A percentile compares a stretch with the other conserved stretches of the same genome.
phyloP scores from a whole-genome alignment of 37 sponge, comb jelly and placozoan species.

The Mnemiopsis leidyi region DNA sequence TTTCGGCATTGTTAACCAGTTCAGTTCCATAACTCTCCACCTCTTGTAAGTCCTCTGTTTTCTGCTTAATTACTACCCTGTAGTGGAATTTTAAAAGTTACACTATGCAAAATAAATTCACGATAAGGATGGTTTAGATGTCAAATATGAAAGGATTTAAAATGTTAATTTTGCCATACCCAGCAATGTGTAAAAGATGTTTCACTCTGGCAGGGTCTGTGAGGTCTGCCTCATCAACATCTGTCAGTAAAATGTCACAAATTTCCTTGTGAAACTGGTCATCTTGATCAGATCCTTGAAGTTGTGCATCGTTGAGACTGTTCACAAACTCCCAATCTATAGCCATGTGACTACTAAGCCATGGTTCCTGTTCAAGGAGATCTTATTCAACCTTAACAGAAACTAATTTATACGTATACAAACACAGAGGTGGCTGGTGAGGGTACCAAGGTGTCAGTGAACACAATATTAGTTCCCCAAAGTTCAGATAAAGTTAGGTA shows the following conservation, averaged over 20 bases:
- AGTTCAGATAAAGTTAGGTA: too few relatives aligned
- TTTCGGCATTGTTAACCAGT: conserved; percentile 47
- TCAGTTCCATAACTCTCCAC: conserved; percentile 48
- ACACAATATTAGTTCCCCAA: too few relatives aligned
- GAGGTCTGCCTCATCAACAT: conserved; percentile 5
- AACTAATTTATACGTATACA: too few relatives aligned
- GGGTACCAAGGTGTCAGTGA: too few relatives aligned
- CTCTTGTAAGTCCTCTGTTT: not conserved
- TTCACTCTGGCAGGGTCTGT: conserved; percentile 13
- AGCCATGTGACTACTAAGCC: too few relatives aligned
- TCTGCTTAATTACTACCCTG: conserved; percentile 15
- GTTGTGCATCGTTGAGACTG: not conserved
- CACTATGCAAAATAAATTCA: not conserved
- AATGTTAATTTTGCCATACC: not conserved
- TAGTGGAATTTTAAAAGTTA: not conserved
- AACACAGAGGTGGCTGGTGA: too few relatives aligned
- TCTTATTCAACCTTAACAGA: too few relatives aligned
- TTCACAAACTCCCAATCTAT: conserved; percentile 40
- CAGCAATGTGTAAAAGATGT: conserved; percentile 36
- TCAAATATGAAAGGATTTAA: not conserved
- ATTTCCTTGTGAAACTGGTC: conserved; percentile 32
- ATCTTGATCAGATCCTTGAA: conserved; percentile 11
- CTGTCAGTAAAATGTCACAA: not conserved
- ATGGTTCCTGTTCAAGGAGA: too few relatives aligned
- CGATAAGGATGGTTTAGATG: not conserved